Percentiles rank a stretch among this genome's conserved stretches.
These are phyloP conservation scores for Poicephalus gulielmi DNA, from an alignment of 2,113 vertebrate genomes.

Conservation along the genomic window DNA sequence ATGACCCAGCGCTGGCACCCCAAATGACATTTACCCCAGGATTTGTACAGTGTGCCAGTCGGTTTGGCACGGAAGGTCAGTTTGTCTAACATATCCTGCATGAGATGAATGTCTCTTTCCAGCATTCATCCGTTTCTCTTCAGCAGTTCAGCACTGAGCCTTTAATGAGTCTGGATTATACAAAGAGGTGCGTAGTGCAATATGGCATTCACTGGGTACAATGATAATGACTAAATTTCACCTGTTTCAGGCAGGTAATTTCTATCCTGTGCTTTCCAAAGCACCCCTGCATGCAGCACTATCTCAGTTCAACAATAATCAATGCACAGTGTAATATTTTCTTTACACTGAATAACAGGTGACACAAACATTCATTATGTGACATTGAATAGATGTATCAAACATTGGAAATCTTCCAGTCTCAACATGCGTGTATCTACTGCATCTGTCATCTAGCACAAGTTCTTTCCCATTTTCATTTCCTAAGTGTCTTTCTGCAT, in stretches of 20 bases:
- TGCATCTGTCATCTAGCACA: not conserved
- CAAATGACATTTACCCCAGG: not conserved
- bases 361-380: not conserved
- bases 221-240: not conserved
- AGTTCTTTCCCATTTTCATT: not conserved
- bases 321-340: not conserved
- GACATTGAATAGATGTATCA: not conserved
- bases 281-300: not conserved
- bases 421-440: not conserved
- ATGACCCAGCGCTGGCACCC: not conserved
- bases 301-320: not conserved
- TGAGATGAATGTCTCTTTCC: not conserved
- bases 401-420: not conserved
- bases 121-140: not conserved
- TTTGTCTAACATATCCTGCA: not conserved
- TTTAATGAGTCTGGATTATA: not conserved
- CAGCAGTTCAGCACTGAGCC: not conserved
- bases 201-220: accelerated
- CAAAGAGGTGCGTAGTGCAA: not conserved
- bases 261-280: not conserved
- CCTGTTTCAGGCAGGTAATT: not conserved
- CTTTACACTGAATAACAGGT: not conserved
- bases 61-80: not conserved
- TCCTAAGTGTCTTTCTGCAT: not conserved
- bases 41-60: not conserved